Evolutionary conservation across 2,113 vertebrate species (phyloP).

Genomic region (Muscicapa adusta): DNA sequence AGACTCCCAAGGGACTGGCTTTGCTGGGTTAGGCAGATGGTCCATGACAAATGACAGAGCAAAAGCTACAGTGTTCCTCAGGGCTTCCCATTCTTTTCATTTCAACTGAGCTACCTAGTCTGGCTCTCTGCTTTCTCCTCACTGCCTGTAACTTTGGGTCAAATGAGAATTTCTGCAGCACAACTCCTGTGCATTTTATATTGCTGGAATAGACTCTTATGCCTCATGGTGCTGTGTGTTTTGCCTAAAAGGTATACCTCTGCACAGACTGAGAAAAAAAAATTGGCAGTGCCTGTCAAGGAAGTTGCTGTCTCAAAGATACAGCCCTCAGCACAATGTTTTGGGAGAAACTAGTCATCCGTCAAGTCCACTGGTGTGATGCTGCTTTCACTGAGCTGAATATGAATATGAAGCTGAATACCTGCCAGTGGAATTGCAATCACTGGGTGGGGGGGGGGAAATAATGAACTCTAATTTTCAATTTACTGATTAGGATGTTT

Average conservation of each 20-base stretch:
- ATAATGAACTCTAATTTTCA: slow-evolving; percentile 21
- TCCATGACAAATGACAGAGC: background rate
- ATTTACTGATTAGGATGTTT: slow-evolving; percentile 22
- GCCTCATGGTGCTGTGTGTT: background rate
- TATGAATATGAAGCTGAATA: background rate
- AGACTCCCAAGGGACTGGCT: background rate
- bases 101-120: background rate
- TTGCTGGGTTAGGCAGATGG: background rate
- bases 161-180: background rate
- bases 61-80: background rate
- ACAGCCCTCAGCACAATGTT: background rate
- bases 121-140: background rate
- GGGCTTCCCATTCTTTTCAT: background rate
- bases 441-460: background rate
- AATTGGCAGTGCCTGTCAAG: background rate
- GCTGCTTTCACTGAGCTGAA: background rate
- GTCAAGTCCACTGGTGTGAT: background rate
- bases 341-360: background rate
- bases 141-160: background rate
- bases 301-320: background rate
- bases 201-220: background rate
- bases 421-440: background rate
- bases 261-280: background rate
- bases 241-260: background rate
- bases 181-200: background rate